Percentiles rank a stretch among this genome's conserved stretches.
Evolutionary conservation across 2,113 vertebrate genomes (phyloP).

Genomic region (Rhabdomys dilectus): DNA sequence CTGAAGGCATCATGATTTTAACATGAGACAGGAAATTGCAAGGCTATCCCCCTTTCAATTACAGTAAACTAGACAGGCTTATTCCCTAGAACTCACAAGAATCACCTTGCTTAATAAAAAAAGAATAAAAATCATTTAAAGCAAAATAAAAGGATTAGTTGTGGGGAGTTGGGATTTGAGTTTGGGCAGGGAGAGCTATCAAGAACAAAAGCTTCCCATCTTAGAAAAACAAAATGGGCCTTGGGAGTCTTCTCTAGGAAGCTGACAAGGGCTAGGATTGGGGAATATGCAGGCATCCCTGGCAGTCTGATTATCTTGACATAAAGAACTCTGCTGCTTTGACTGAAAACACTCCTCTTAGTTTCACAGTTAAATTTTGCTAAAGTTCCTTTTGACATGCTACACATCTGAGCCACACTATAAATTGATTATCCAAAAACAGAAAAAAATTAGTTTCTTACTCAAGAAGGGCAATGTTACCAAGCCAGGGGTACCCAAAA

Average conservation of each 20-base stretch:
- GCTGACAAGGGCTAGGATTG: not conserved
- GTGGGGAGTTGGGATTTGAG: conserved; percentile 61
- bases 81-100: not conserved
- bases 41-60: not conserved
- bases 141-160: conserved; percentile 46
- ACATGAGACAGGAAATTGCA: conserved; percentile 16
- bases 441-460: not conserved
- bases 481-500: not conserved
- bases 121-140: conserved; percentile 52
- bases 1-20: not conserved
- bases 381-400: conserved; percentile 41
- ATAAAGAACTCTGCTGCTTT: conserved; percentile 46
- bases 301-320: conserved; percentile 52
- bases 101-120: not conserved
- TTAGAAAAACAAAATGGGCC: conserved; percentile 63
- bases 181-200: conserved; percentile 56
- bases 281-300: not conserved
- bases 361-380: conserved; percentile 54
- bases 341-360: not conserved
- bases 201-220: conserved; percentile 45
- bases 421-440: not conserved
- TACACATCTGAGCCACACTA: not conserved
- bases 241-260: conserved; percentile 49
- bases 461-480: not conserved
- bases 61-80: conserved; percentile 8